These are phyloP conservation scores for Labia minor DNA, from an alignment of 2,888 invertebrate genomes.

Conservation along the genomic window DNA sequence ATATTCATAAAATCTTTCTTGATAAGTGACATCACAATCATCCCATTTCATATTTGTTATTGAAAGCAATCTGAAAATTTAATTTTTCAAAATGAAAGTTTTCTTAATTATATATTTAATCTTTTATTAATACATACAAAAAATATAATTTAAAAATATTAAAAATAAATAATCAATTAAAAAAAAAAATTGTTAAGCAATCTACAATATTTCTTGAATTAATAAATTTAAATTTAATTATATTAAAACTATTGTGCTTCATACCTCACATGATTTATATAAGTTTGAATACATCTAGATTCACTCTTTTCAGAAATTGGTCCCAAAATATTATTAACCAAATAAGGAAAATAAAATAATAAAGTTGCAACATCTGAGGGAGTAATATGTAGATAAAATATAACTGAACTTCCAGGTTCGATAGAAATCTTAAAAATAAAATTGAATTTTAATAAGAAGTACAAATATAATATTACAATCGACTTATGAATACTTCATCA, in stretches of 20 bases:
- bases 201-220: no score
- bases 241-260: no score
- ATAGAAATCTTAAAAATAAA: constrained; percentile 24
- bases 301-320: constrained; percentile 32
- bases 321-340: constrained; percentile 47
- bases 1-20: not conserved
- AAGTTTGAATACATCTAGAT: not conserved
- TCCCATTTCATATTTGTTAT: not conserved
- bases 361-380: constrained; percentile 41
- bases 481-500: not conserved
- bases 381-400: constrained; percentile 36
- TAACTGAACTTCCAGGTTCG: constrained; percentile 29
- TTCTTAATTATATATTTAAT: no score
- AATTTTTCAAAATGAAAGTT: no score
- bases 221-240: no score
- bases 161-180: not conserved
- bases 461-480: not conserved
- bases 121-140: no score
- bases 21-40: not conserved
- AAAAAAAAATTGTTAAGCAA: no score
- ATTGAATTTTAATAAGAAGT: not conserved
- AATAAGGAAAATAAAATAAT: constrained; percentile 47
- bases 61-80: not conserved
- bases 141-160: no score
- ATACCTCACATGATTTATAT: not conserved